These are phyloP conservation scores for Ctenodactylus gundi DNA, from an alignment of 2,113 vertebrate species.

Conservation along the genomic window DNA sequence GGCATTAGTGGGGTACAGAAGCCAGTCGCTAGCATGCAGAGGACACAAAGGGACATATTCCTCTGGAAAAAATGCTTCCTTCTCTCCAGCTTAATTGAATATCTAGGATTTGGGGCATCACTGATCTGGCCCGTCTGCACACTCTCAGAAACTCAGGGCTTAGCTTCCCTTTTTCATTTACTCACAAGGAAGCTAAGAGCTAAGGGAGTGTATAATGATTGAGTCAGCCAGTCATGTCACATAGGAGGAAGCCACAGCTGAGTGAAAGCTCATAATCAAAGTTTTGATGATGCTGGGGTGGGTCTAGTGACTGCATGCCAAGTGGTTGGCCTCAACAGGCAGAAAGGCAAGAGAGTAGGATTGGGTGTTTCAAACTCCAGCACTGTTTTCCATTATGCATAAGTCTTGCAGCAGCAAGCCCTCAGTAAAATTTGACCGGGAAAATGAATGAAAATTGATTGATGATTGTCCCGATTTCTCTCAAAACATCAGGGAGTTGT, in stretches of 20 bases:
- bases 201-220: neutral
- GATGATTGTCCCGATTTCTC: neutral
- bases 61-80: neutral
- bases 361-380: neutral
- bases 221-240: neutral
- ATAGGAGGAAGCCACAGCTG: neutral
- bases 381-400: neutral
- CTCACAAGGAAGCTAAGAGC: neutral
- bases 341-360: neutral
- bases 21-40: neutral
- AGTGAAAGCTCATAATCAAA: neutral
- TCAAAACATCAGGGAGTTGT: neutral
- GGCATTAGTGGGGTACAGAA: neutral
- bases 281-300: neutral
- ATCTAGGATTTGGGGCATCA: neutral
- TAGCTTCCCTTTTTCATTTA: neutral
- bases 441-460: neutral
- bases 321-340: neutral
- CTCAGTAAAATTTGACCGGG: neutral
- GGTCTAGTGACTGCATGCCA: neutral
- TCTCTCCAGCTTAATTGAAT: neutral
- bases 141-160: neutral
- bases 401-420: neutral
- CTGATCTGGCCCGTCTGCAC: neutral
- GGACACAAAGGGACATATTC: neutral